phyloP scores from a whole-genome alignment of 2,888 invertebrate species.

The Cheilosia vulpina region DNA sequence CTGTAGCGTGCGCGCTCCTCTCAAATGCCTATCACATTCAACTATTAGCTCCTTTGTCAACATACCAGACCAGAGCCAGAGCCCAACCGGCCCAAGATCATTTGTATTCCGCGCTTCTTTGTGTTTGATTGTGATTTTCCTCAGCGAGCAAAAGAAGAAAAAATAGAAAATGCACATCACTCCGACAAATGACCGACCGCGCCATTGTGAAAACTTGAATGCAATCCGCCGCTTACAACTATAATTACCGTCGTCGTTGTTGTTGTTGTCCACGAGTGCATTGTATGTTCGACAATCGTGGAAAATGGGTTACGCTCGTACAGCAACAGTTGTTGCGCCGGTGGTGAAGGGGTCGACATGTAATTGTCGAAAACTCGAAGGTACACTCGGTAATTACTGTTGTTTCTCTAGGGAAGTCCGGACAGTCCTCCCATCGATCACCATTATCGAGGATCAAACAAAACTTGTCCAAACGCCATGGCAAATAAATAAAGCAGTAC shows the following conservation, averaged over 20 bases:
- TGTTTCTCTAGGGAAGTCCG: constrained; percentile 44
- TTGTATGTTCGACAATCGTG: constrained; percentile 67
- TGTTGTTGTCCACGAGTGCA: constrained; percentile 35
- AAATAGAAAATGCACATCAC: constrained; percentile 37
- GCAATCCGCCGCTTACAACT: constrained; percentile 58
- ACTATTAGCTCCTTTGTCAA: constrained; percentile 64
- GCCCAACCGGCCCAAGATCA: constrained; percentile 46
- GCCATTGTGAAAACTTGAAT: constrained; percentile 67
- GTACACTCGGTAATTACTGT: constrained; percentile 34
- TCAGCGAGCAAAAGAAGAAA: not conserved
- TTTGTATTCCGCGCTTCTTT: constrained; percentile 56
- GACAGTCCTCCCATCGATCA: constrained; percentile 55
- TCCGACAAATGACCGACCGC: constrained; percentile 55
- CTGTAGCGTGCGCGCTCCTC: constrained; percentile 28
- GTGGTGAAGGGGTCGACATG: constrained; percentile 49
- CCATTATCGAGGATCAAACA: constrained; percentile 46
- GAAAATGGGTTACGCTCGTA: constrained; percentile 62
- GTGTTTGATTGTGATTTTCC: constrained; percentile 34
- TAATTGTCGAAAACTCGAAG: constrained; percentile 57
- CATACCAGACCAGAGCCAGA: constrained; percentile 6
- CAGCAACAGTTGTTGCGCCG: constrained; percentile 2
- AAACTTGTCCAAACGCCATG: constrained; percentile 46
- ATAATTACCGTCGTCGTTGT: constrained; percentile 62
- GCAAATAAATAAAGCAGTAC: constrained; percentile 37
- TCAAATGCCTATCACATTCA: constrained; percentile 28